Evolutionary conservation across 2,888 invertebrate species (phyloP).

Genomic region (Tenodera sinensis): DNA sequence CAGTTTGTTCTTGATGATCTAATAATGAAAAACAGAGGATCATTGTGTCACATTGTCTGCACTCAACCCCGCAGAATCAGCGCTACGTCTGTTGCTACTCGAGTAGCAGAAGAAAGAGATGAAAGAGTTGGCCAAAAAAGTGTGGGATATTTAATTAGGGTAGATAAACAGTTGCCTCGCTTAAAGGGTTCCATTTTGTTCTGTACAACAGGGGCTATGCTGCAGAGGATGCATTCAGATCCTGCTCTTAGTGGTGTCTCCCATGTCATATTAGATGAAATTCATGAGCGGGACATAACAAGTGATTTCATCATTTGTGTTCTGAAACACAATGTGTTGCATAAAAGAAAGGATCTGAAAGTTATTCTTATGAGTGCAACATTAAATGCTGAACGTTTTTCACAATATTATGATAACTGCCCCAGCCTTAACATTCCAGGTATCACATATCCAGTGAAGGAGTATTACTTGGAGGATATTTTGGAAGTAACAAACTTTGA

Average conservation of each 20-base stretch:
- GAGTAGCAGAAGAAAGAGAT: constrained; percentile 81
- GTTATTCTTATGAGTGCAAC: constrained; percentile 94
- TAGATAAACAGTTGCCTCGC: constrained; percentile 66
- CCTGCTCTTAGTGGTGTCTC: constrained; percentile 67
- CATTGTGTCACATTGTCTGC: constrained; percentile 74
- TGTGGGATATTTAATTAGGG: constrained; percentile 82
- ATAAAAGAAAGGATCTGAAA: constrained; percentile 60
- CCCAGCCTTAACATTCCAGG: constrained; percentile 80
- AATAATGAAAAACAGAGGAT: constrained; percentile 62
- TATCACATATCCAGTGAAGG: constrained; percentile 78
- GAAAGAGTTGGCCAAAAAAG: constrained; percentile 63
- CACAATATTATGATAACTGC: constrained; percentile 68
- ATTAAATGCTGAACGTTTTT: constrained; percentile 78
- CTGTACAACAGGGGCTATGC: constrained; percentile 85
- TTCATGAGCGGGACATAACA: constrained; percentile 83
- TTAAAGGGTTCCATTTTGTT: constrained; percentile 72
- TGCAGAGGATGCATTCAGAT: constrained; percentile 75
- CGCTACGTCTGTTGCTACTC: constrained; percentile 82
- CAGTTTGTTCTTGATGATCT: constrained; percentile 84
- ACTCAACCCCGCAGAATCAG: constrained; percentile 91
- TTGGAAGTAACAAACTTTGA: constrained; percentile 52
- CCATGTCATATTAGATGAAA: constrained; percentile 87
- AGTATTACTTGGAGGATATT: constrained; percentile 78
- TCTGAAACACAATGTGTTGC: constrained; percentile 62
- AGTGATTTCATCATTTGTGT: constrained; percentile 84